phyloP scores from a whole-genome alignment of 2,113 vertebrate genomes.

The Coptodon rendalli region DNA sequence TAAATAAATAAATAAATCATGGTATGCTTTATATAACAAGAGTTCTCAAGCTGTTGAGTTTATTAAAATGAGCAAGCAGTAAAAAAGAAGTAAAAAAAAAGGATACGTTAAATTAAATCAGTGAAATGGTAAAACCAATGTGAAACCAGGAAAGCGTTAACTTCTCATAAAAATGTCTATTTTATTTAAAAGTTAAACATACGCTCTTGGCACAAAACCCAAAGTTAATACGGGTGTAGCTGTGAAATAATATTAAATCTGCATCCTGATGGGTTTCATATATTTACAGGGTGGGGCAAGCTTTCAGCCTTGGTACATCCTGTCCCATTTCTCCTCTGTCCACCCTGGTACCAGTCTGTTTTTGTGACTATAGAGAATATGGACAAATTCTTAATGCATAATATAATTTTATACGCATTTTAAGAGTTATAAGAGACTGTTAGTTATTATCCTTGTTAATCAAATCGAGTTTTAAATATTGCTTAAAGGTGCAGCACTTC shows the following conservation, averaged over 20 bases:
- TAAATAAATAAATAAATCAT: fast-evolving
- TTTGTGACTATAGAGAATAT: neutral
- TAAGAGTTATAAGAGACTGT: neutral
- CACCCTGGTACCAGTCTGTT: neutral
- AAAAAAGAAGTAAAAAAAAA: neutral
- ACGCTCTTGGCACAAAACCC: neutral
- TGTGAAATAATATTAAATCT: neutral
- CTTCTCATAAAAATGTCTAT: neutral
- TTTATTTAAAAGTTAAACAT: neutral
- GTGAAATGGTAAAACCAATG: neutral
- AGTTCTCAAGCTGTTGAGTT: neutral
- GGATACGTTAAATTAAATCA: neutral
- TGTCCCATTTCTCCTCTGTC: neutral
- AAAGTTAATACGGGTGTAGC: neutral
- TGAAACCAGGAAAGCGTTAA: neutral
- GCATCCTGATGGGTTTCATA: neutral
- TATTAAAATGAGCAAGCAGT: neutral
- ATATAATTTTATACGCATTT: neutral
- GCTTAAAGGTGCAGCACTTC: neutral
- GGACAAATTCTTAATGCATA: neutral
- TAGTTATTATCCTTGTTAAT: neutral
- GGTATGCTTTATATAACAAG: neutral
- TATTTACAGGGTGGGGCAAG: neutral
- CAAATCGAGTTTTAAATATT: neutral
- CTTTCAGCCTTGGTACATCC: neutral